Conservation (phyloP, 2,888 invertebrate species). For the Nebria salina region DNA sequence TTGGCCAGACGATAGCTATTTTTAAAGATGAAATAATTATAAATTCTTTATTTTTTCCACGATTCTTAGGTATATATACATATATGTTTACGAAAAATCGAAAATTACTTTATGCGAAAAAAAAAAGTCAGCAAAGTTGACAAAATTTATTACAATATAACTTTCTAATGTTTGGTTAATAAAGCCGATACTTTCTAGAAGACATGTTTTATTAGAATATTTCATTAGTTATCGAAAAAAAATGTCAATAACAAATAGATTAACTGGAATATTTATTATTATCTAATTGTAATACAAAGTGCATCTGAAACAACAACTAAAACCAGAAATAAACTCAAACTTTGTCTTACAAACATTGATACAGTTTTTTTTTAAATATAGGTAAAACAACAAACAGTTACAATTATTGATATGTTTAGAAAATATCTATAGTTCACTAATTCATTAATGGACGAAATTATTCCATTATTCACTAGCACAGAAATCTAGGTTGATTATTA, state of each 20-base stretch:
- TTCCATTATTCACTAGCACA: background rate
- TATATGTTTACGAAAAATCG: background rate
- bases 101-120: background rate
- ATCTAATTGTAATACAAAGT: background rate
- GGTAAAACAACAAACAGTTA: background rate
- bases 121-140: background rate
- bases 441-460: background rate
- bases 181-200: background rate
- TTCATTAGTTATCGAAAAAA: background rate
- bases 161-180: background rate
- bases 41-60: background rate
- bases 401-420: background rate
- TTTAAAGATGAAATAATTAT: slow-evolving; percentile 20
- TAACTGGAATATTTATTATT: background rate
- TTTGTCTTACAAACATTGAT: background rate
- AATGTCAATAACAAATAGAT: background rate
- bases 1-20: slow-evolving; percentile 15
- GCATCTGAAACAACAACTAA: background rate
- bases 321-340: background rate
- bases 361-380: background rate
- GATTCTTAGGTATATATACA: too few species aligned
- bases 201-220: background rate
- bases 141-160: background rate
- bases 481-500: background rate
- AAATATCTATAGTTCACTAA: background rate